These are phyloP conservation scores for Anoplophora glabripennis DNA, from an alignment of 1,140 invertebrate genomes.

Conservation along the genomic window DNA sequence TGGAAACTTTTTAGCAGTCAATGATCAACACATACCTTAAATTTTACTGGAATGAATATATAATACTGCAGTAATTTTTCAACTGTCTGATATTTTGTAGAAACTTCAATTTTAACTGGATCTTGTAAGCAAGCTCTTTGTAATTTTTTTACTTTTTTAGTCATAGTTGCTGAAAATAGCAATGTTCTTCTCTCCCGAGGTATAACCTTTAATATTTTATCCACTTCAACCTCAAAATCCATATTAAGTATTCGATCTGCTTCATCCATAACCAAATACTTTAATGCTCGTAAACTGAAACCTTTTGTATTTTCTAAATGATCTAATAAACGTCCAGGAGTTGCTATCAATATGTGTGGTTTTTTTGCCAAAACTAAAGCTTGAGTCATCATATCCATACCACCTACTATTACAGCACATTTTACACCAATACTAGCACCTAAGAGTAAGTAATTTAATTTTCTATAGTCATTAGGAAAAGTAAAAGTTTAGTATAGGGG, in stretches of 20 bases:
- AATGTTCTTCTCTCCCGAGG: conserved; percentile 85
- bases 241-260: conserved; percentile 93
- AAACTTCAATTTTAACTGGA: conserved; percentile 94
- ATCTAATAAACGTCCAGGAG: conserved; percentile 85
- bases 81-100: conserved; percentile 96
- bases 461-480: neutral
- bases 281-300: conserved; percentile 81
- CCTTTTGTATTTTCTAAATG: conserved; percentile 94
- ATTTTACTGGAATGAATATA: conserved; percentile 94
- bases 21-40: conserved; percentile 78
- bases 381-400: conserved; percentile 97
- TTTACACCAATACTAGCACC: conserved; percentile 86
- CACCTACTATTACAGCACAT: conserved; percentile 94
- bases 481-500: neutral
- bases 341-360: conserved; percentile 93
- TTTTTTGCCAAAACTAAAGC: conserved; percentile 87
- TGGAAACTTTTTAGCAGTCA: too few species aligned
- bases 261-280: conserved; percentile 95
- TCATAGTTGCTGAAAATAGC: conserved; percentile 97
- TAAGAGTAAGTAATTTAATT: conserved; percentile 36
- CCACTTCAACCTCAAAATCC: conserved; percentile 95
- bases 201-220: conserved; percentile 92
- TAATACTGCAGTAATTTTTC: conserved; percentile 95
- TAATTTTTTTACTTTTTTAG: conserved; percentile 95
- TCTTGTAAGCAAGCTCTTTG: conserved; percentile 90